phyloP scores from a whole-genome alignment of 2,797 vertebrate genomes.

The Bradypodion ventrale region DNA sequence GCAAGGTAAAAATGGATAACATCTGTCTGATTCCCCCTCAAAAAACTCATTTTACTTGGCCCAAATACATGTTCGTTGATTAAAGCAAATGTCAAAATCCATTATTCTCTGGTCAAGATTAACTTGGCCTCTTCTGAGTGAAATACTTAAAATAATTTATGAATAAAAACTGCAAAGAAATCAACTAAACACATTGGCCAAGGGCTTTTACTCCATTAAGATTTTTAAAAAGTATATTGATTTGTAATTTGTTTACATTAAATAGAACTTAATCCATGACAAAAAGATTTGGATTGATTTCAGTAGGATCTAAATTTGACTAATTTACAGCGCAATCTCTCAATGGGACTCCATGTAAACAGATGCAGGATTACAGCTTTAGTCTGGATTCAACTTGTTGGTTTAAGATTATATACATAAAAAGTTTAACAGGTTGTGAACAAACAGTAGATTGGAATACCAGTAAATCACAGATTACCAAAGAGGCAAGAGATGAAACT shows the following conservation, averaged over 20 bases:
- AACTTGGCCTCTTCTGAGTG: conserved; percentile 68
- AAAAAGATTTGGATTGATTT: background rate
- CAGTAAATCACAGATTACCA: background rate
- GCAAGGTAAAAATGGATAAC: conserved; percentile 73
- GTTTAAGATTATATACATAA: background rate
- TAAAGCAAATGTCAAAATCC: conserved; percentile 77
- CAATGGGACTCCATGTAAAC: background rate
- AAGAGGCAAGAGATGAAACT: background rate
- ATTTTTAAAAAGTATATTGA: background rate
- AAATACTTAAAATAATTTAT: conserved; percentile 64
- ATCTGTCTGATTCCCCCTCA: conserved; percentile 72
- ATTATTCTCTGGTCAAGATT: conserved; percentile 74
- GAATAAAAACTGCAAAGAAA: conserved; percentile 46
- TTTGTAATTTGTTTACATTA: background rate
- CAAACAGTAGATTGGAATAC: background rate
- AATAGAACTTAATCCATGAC: background rate
- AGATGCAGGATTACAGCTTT: background rate
- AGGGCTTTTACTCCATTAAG: background rate
- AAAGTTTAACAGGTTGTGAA: background rate
- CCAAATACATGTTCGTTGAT: conserved; percentile 70
- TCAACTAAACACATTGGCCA: conserved; percentile 36
- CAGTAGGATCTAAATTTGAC: background rate
- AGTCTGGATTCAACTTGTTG: background rate
- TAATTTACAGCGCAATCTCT: background rate
- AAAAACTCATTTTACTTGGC: conserved; percentile 76